Evolutionary conservation across 2,888 invertebrate species (phyloP).

Genomic region (Auanema sp.): DNA sequence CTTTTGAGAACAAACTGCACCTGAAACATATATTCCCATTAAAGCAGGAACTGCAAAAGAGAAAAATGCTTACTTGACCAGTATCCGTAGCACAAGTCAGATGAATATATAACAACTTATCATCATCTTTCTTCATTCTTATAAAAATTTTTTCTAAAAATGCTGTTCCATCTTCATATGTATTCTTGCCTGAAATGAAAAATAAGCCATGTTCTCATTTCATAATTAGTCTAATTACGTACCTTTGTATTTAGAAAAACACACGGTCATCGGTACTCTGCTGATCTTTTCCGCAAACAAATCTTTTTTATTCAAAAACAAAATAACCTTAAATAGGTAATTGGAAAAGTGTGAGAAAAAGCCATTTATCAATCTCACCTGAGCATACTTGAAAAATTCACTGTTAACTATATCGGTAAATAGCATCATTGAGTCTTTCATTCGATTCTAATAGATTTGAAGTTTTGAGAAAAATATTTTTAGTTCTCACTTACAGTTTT

Average conservation of each 20-base stretch:
- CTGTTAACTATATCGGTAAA: conserved; percentile 99
- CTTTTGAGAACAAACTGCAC: conserved; percentile 32
- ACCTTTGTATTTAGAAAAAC: conserved; percentile 52
- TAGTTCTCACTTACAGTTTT: conserved; percentile 78
- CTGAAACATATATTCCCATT: conserved; percentile 4
- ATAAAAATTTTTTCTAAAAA: conserved; percentile 52
- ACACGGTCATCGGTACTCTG: conserved; percentile 36
- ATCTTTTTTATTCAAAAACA: conserved; percentile 76
- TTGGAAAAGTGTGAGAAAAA: conserved; percentile 64
- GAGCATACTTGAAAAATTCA: conserved; percentile 81
- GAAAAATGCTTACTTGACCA: conserved; percentile 38
- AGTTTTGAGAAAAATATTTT: conserved; percentile 10
- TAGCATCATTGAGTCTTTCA: conserved; percentile 98
- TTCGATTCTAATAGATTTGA: conserved; percentile 80
- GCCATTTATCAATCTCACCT: conserved; percentile 6
- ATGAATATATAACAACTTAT: conserved; percentile 56
- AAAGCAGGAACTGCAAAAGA: too few species aligned
- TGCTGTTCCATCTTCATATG: conserved; percentile 38
- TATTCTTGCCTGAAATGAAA: conserved; percentile 42
- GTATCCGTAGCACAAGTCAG: conserved; percentile 61
- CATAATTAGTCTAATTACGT: conserved; percentile 2
- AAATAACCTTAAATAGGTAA: conserved; percentile 74
- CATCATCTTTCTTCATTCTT: conserved; percentile 51
- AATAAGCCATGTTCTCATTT: conserved; percentile 14
- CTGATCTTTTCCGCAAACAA: conserved; percentile 56